Conservation (phyloP, 2,888 invertebrate genomes). For the Phyto melanocephala region DNA sequence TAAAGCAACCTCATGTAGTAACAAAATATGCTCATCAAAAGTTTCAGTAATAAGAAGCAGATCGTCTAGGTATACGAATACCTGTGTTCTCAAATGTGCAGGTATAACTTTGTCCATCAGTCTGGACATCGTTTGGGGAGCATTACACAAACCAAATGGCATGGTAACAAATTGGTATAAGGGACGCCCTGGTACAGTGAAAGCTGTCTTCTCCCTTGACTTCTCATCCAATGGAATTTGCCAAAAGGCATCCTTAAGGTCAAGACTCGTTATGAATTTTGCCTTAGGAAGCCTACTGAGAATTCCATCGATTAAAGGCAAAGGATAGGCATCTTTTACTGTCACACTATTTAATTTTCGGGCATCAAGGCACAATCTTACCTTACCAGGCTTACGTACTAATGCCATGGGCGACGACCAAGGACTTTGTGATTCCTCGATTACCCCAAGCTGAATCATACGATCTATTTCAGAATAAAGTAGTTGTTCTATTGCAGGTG, state of each 20-base stretch:
- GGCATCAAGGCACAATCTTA: too few species aligned
- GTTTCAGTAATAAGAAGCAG: neutral
- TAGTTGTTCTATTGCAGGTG: neutral
- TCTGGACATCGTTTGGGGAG: too few species aligned
- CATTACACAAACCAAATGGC: too few species aligned
- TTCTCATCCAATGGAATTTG: too few species aligned
- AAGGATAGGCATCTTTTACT: too few species aligned
- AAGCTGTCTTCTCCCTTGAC: too few species aligned
- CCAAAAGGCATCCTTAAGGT: too few species aligned
- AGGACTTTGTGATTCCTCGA: constrained; percentile 16
- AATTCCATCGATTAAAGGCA: too few species aligned
- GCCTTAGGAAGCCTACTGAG: too few species aligned
- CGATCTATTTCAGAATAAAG: neutral
- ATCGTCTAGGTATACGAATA: neutral
- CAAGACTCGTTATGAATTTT: too few species aligned
- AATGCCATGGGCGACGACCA: constrained; percentile 18
- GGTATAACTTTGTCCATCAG: neutral
- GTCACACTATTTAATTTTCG: constrained; percentile 9
- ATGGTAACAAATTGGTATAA: too few species aligned
- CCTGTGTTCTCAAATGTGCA: neutral
- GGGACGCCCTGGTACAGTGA: too few species aligned
- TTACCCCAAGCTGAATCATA: neutral
- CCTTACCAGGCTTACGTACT: constrained; percentile 25
- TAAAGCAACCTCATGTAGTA: neutral
- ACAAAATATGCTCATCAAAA: neutral